A percentile compares a stretch with the other conserved stretches of the same genome.
Conservation (phyloP, 2,888 invertebrate species). For the Limnephilus auricula region DNA sequence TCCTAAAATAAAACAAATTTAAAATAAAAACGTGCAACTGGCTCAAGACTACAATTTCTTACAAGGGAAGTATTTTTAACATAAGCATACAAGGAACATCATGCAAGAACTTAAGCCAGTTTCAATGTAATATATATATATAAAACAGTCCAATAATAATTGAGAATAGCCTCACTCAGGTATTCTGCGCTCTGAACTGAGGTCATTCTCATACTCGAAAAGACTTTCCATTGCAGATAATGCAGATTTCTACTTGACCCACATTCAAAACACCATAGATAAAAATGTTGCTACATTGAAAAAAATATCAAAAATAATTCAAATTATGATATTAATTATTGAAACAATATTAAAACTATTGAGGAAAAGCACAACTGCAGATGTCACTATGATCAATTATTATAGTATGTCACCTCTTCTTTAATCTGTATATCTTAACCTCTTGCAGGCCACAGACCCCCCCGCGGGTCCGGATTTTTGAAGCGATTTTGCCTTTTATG, state of each 20-base stretch:
- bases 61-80: neutral
- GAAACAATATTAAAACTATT: neutral
- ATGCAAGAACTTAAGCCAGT: neutral
- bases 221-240: conserved; percentile 13
- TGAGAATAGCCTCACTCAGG: neutral
- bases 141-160: neutral
- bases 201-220: neutral
- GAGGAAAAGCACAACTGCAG: too few species aligned
- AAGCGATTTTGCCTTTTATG: too few species aligned
- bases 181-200: neutral
- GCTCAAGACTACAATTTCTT: neutral
- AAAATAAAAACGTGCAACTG: neutral
- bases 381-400: neutral
- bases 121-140: neutral
- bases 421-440: too few species aligned
- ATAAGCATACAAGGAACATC: neutral
- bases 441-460: too few species aligned
- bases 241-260: neutral
- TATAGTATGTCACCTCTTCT: neutral
- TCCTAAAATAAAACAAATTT: conserved; percentile 25
- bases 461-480: too few species aligned
- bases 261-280: neutral
- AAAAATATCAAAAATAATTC: neutral
- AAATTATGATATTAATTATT: neutral
- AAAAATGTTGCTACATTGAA: neutral